Percentiles rank a stretch among this genome's conserved stretches.
These are phyloP conservation scores for Brachypterus glaber DNA, from an alignment of 2,888 invertebrate species.

Conservation along the genomic window DNA sequence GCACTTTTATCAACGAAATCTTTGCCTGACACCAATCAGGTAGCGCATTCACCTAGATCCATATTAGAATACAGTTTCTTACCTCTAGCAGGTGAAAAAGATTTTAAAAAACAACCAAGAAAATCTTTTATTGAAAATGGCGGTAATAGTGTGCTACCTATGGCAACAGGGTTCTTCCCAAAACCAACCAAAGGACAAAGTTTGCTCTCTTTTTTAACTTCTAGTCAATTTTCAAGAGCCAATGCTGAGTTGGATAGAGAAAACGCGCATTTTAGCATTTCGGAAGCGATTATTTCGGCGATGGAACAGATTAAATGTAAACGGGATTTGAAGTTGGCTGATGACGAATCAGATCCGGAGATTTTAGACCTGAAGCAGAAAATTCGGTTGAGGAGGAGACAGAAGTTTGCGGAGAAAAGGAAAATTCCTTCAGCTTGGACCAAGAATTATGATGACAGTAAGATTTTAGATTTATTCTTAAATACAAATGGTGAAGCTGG, in stretches of 20 bases:
- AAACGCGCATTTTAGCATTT: constrained; percentile 78
- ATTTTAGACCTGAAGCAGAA: constrained; percentile 54
- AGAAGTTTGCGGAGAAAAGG: constrained; percentile 42
- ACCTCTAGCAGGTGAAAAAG: constrained; percentile 40
- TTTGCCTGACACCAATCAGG: constrained; percentile 13
- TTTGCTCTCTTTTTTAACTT: constrained; percentile 61
- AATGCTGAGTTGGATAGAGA: constrained; percentile 74
- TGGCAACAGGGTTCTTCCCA: constrained; percentile 53
- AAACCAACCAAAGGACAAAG: constrained; percentile 59
- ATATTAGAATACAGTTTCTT: constrained; percentile 36
- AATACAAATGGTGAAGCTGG: too few species aligned
- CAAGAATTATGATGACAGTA: too few species aligned
- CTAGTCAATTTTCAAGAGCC: constrained; percentile 57
- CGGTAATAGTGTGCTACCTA: constrained; percentile 48
- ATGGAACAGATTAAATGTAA: constrained; percentile 66
- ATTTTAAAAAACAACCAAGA: constrained; percentile 40
- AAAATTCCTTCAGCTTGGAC: constrained; percentile 27
- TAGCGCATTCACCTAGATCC: constrained; percentile 29
- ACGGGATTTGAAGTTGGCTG: constrained; percentile 40
- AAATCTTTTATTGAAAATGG: constrained; percentile 53
- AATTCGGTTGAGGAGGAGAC: constrained; percentile 49
- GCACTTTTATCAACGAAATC: constrained; percentile 26
- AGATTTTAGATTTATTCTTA: too few species aligned
- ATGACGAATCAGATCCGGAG: constrained; percentile 57
- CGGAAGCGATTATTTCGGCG: constrained; percentile 74